Percentiles rank a stretch among this genome's conserved stretches.
These are phyloP conservation scores for Henricia sp. DNA, from an alignment of 53 echinoderm and acorn worm species.

Conservation along the genomic window DNA sequence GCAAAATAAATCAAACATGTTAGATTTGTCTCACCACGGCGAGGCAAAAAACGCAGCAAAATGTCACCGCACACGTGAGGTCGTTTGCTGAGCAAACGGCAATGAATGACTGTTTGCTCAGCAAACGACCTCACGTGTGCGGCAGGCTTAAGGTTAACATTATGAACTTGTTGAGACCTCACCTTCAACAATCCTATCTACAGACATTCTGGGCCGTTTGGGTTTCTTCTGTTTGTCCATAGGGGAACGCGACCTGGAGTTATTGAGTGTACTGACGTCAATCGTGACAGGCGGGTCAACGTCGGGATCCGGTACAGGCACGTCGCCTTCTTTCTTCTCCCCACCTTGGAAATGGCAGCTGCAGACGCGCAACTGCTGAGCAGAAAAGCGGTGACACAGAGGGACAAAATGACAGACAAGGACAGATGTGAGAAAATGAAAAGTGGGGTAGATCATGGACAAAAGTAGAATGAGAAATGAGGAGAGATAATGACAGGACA, in stretches of 20 bases:
- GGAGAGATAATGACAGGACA: not conserved
- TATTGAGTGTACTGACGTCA: conserved; percentile 86
- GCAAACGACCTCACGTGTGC: no score
- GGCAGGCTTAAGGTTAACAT: no score
- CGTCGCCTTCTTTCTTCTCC: conserved; percentile 99
- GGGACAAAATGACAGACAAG: not conserved
- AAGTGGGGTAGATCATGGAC: conserved; percentile 2
- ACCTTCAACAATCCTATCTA: conserved; percentile 99
- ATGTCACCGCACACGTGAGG: no score
- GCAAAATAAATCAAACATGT: no score
- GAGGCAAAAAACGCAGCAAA: no score
- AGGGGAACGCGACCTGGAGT: conserved; percentile 93
- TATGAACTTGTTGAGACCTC: conserved; percentile 10
- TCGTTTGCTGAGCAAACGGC: no score
- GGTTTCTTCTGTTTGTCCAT: conserved; percentile 96
- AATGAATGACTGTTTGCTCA: no score
- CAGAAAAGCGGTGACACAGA: not conserved
- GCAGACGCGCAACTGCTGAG: conserved; percentile 93
- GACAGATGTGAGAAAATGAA: not conserved
- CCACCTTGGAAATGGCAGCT: conserved; percentile 99
- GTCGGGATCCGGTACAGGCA: conserved; percentile 98
- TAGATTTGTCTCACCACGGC: no score
- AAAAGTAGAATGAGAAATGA: not conserved
- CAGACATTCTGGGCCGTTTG: conserved; percentile 99
- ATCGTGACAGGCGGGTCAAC: conserved; percentile 96